These are phyloP conservation scores for Actinopyga echinites DNA, from an alignment of 53 echinoderm and acorn worm species.

Conservation along the genomic window DNA sequence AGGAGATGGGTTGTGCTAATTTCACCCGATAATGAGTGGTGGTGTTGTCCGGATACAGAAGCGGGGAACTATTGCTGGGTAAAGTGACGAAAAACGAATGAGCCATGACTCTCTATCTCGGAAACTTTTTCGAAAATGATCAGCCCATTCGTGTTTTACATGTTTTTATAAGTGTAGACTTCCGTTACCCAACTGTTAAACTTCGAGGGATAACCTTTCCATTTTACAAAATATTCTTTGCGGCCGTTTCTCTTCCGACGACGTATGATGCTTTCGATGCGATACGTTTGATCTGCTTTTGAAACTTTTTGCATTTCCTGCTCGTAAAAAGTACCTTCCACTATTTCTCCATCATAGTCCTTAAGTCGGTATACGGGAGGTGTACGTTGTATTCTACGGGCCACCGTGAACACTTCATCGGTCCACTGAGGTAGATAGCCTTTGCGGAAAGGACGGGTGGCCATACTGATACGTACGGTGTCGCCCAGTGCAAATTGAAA, in stretches of 20 bases:
- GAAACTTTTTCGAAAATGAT: not conserved
- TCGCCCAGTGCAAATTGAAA: not conserved
- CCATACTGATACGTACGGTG: constrained; percentile 13
- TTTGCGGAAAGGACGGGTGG: constrained; percentile 38
- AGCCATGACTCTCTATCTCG: not conserved
- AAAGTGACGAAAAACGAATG: constrained; percentile 32
- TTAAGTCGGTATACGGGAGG: constrained; percentile 35
- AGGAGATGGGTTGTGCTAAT: not conserved
- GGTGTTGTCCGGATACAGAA: constrained; percentile 36
- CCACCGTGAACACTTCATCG: constrained; percentile 45
- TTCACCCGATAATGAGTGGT: constrained; percentile 16
- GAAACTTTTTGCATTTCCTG: constrained; percentile 41
- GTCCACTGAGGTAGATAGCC: constrained; percentile 48
- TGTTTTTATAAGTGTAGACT: not conserved
- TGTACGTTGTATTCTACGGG: not conserved
- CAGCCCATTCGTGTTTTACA: not conserved
- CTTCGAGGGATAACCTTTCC: not conserved
- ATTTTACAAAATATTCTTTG: constrained; percentile 38
- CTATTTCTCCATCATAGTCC: not conserved
- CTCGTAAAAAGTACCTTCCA: not conserved
- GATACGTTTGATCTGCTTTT: not conserved
- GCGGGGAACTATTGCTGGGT: constrained; percentile 38
- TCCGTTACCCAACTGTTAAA: not conserved
- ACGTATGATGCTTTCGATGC: constrained; percentile 23
- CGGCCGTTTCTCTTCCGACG: not conserved